Percentiles rank a stretch among this genome's conserved stretches.
Conservation (phyloP, 2,113 vertebrate species). For the Pollachius pollachius region DNA sequence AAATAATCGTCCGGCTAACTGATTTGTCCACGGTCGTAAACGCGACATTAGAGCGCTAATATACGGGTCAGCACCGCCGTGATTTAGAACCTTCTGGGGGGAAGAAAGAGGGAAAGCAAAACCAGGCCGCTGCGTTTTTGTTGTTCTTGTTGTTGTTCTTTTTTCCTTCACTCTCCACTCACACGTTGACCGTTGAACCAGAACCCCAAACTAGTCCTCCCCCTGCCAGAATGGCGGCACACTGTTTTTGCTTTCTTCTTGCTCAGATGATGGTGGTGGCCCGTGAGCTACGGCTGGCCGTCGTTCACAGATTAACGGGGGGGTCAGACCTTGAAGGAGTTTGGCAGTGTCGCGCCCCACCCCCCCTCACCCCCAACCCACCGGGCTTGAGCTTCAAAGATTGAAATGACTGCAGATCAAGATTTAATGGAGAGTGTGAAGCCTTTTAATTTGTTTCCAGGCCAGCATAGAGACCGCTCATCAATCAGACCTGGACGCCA, state of each 20-base stretch:
- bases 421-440: conserved; percentile 33
- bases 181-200: background rate
- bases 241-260: too few species aligned
- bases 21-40: conserved; percentile 68
- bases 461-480: conserved; percentile 1
- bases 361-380: too few species aligned
- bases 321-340: too few species aligned
- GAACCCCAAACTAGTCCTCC: background rate
- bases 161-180: conserved; percentile 5
- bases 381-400: background rate
- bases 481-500: conserved; percentile 29
- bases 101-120: background rate
- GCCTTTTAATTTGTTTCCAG: conserved; percentile 39
- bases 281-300: too few species aligned
- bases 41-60: conserved; percentile 61
- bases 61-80: conserved; percentile 56
- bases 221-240: too few species aligned
- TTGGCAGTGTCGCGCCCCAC: too few species aligned
- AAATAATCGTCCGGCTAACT: conserved; percentile 63
- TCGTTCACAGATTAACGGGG: too few species aligned
- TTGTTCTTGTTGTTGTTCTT: conserved; percentile 15
- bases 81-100: conserved; percentile 43
- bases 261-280: too few species aligned
- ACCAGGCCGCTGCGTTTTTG: too few species aligned
- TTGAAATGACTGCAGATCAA: conserved; percentile 19